Evolutionary conservation across 2,797 vertebrate genomes (phyloP).

Genomic region (Oryzias dopingdopingensis): DNA sequence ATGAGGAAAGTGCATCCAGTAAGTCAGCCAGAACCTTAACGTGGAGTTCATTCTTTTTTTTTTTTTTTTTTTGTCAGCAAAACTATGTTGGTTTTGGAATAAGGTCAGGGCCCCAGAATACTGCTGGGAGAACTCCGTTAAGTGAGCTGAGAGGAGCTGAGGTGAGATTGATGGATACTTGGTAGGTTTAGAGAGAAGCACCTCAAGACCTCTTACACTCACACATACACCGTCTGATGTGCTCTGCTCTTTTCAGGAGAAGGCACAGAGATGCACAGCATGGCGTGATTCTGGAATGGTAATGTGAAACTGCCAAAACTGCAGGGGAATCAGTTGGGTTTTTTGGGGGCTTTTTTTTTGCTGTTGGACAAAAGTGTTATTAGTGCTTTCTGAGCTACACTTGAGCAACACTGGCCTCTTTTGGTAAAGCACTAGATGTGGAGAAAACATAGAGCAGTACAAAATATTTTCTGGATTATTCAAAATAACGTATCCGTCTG

Average conservation of each 20-base stretch:
- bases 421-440: conserved; percentile 43
- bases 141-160: conserved; percentile 39
- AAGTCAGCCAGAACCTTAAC: conserved; percentile 17
- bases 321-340: conserved; percentile 22
- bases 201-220: conserved; percentile 47
- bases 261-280: conserved; percentile 28
- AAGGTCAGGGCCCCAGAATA: conserved; percentile 44
- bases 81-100: conserved; percentile 33
- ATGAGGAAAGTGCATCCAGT: conserved; percentile 6
- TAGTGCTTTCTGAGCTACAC: conserved; percentile 9
- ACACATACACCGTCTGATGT: conserved; percentile 26
- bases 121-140: conserved; percentile 42
- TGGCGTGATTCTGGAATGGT: conserved; percentile 52
- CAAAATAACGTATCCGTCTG: too few species aligned
- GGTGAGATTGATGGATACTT: conserved; percentile 58
- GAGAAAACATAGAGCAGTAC: background rate
- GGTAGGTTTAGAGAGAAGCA: conserved; percentile 53
- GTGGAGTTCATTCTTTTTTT: conserved; percentile 6
- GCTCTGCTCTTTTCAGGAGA: conserved; percentile 43
- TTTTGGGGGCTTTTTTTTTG: conserved; percentile 25
- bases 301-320: conserved; percentile 50
- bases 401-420: conserved; percentile 68
- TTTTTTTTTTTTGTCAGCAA: conserved; percentile 23
- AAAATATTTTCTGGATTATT: too few species aligned
- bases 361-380: conserved; percentile 20